These are phyloP conservation scores for Nothocercus nigrocapillus DNA, from an alignment of 2,113 vertebrate genomes.

Conservation along the genomic window DNA sequence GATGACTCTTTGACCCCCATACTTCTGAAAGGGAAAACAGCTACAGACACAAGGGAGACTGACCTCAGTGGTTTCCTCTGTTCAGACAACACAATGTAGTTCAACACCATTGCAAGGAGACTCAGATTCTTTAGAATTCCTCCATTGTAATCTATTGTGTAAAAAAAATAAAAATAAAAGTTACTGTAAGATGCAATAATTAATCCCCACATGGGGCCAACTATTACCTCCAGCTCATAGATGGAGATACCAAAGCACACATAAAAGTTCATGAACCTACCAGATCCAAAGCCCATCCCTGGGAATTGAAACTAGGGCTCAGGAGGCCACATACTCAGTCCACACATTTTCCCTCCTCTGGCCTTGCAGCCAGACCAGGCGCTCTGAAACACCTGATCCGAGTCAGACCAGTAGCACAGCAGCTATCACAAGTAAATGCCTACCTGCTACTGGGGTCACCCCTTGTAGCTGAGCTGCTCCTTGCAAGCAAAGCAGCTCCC, in stretches of 20 bases:
- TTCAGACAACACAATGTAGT: slow-evolving; percentile 43
- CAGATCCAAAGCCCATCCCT: slow-evolving; percentile 23
- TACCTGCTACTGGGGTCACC: neutral
- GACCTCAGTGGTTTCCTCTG: slow-evolving; percentile 67
- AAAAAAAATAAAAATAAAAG: slow-evolving; percentile 52
- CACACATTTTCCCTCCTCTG: neutral
- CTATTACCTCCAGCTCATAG: slow-evolving; percentile 31
- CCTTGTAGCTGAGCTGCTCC: neutral
- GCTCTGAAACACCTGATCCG: neutral
- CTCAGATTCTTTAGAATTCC: slow-evolving; percentile 58
- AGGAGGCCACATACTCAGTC: neutral
- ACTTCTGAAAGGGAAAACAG: slow-evolving; percentile 64
- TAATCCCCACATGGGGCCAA: slow-evolving; percentile 34
- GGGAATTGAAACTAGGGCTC: neutral
- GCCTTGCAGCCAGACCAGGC: neutral
- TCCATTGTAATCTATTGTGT: slow-evolving; percentile 57
- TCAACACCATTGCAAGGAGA: slow-evolving; percentile 30
- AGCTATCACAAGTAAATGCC: neutral
- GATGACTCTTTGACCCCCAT: slow-evolving; percentile 24
- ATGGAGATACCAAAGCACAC: slow-evolving; percentile 29
- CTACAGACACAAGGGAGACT: slow-evolving; percentile 54
- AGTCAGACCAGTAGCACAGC: neutral
- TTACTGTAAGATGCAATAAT: slow-evolving; percentile 33
- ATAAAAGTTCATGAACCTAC: slow-evolving; percentile 9
- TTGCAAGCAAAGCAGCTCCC: neutral